A percentile compares a stretch with the other conserved stretches of the same genome.
Evolutionary conservation across 2,888 invertebrate genomes (phyloP).

Genomic region (Dromius quadrimaculatus): DNA sequence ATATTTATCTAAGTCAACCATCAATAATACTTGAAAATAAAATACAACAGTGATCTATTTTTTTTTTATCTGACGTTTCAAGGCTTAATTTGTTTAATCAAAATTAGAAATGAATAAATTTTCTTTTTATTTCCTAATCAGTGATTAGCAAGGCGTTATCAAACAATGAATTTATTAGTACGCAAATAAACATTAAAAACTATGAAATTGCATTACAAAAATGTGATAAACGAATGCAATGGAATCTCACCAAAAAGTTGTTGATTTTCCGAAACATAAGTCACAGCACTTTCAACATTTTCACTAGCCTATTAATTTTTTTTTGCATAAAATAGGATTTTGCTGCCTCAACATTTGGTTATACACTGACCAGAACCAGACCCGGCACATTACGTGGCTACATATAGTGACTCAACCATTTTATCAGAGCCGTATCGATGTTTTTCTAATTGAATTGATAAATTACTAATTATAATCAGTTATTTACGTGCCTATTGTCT

Average conservation of each 20-base stretch:
- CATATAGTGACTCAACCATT: slow-evolving; percentile 40
- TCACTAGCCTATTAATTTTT: slow-evolving; percentile 1
- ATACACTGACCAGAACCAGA: neutral
- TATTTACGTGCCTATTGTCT: too few species aligned
- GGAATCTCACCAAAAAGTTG: slow-evolving; percentile 31
- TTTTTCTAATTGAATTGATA: too few species aligned
- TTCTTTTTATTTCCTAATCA: too few species aligned
- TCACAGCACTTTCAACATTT: slow-evolving; percentile 10
- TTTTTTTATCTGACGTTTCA: slow-evolving; percentile 5
- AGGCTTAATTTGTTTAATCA: too few species aligned
- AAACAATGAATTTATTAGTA: too few species aligned
- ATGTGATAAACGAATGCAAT: neutral
- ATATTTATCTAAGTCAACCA: slow-evolving; percentile 16
- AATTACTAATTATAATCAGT: too few species aligned
- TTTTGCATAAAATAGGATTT: neutral
- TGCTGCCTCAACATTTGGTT: neutral
- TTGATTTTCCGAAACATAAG: slow-evolving; percentile 40
- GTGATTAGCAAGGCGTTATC: too few species aligned
- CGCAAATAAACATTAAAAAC: slow-evolving; percentile 15
- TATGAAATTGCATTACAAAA: slow-evolving; percentile 27
- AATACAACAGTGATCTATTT: neutral
- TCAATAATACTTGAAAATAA: neutral
- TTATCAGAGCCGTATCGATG: slow-evolving; percentile 42
- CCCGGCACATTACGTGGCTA: slow-evolving; percentile 40
- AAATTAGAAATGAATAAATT: too few species aligned